Conservation (phyloP, 2,797 vertebrate genomes). For the Acipenser oxyrinchus region DNA sequence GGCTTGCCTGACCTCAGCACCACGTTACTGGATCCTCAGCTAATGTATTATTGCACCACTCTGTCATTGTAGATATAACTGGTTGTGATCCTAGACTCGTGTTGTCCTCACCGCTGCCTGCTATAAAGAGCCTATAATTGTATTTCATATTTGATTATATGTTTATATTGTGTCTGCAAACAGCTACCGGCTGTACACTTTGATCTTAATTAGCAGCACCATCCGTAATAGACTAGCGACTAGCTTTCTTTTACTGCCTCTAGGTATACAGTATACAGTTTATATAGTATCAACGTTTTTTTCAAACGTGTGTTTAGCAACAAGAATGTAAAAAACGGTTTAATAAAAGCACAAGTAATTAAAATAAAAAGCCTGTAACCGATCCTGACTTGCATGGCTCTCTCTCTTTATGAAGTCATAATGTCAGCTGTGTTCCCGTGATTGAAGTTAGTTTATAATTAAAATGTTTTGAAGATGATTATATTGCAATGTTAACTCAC, state of each 20-base stretch:
- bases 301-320: background rate
- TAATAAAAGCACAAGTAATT: background rate
- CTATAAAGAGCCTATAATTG: too few relatives aligned
- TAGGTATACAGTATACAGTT: background rate
- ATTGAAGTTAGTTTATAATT: background rate
- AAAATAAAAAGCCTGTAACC: background rate
- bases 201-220: background rate
- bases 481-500: background rate
- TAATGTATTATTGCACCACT: too few relatives aligned
- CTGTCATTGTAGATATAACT: too few relatives aligned
- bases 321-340: background rate
- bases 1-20: too few relatives aligned
- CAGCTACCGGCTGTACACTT: background rate
- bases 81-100: too few relatives aligned
- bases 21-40: too few relatives aligned
- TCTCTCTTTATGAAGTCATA: background rate
- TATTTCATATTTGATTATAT: too few relatives aligned
- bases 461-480: conserved; percentile 3
- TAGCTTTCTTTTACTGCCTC: background rate
- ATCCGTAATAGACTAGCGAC: background rate
- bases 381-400: background rate
- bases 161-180: too few relatives aligned
- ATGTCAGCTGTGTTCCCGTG: background rate
- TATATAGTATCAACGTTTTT: background rate
- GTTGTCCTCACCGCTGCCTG: too few relatives aligned